Evolutionary conservation across 2,888 invertebrate genomes (phyloP), one percentile per base, ranked within the genome.

Genomic region (Parnassius mnemosyne): DNA sequence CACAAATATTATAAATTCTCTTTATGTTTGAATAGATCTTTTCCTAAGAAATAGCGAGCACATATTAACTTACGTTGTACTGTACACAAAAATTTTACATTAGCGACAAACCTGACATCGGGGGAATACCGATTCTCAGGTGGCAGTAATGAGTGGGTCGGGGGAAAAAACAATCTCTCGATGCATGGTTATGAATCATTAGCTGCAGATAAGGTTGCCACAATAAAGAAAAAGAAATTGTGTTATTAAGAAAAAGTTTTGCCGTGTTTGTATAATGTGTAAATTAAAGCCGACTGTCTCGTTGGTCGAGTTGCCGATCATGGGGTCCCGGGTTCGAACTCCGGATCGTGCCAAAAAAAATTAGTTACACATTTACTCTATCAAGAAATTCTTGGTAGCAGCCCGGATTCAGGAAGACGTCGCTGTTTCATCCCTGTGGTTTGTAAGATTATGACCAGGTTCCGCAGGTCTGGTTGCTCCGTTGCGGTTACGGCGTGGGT

Each of bases 121-220:
- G 53, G 62, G 62, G 62, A 62, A 43, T 62, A 57, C 62, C 62
- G 44, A 25, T n/a, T 12, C 12, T 34, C 53, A 34, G 53, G 53
- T 49, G 53, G 50, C 44, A 20, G 43, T 54, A 34, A 49, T 34
- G 53, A 53, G 46, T 44, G n/a, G 41, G 16, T 44, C 34, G 49
- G 53, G 62, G 62, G 57, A 62, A 62, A 62, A 62, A 62, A 57
- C 47, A 47, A 53, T 25, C 42, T 57, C 53, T 53, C 43, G 43
- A 44, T 43, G 44, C 57, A 34, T 41, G 53, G 16, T 52, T 53
- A 53, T 53, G 49, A 16, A 53, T 62, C 50, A 62, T 54, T 62
- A 62, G 11, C 20, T 12, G 47, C 50, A 3, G 20, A 34, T 20
- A 62, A 42, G 62, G 62, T 62, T 62, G 57, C 9, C 62, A 57